Evolutionary conservation across 2,113 vertebrate genomes (phyloP).

Genomic region (Phalacrocorax carbo): DNA sequence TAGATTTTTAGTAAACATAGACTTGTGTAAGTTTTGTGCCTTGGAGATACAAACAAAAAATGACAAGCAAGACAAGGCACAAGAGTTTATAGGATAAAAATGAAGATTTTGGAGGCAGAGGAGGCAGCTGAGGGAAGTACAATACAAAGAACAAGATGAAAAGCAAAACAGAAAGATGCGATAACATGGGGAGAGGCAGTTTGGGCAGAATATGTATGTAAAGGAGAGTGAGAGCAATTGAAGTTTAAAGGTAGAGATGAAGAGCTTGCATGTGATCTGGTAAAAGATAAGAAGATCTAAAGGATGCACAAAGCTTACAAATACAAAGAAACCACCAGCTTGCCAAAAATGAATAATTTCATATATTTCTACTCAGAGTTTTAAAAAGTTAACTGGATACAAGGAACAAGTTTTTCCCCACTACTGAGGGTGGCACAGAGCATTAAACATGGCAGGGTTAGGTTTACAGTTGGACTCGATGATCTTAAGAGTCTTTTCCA

Average conservation of each 20-base stretch:
- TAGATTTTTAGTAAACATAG: not conserved
- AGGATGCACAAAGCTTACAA: not conserved
- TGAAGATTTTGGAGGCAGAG: not conserved
- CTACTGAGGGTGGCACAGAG: not conserved
- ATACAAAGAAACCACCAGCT: not conserved
- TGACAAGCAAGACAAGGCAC: not conserved
- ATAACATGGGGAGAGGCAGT: not conserved
- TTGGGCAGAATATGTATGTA: not conserved
- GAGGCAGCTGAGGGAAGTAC: not conserved
- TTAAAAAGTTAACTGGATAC: not conserved
- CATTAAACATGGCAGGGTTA: not conserved
- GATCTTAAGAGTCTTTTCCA: too few species aligned
- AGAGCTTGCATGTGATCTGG: not conserved
- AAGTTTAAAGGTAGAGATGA: not conserved
- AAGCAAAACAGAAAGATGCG: not conserved
- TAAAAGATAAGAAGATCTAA: not conserved
- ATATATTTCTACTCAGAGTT: not conserved
- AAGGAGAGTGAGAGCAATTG: not conserved
- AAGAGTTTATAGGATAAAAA: conserved; percentile 30
- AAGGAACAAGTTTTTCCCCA: not conserved
- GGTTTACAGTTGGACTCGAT: too few species aligned
- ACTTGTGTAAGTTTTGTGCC: not conserved
- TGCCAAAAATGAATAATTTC: not conserved
- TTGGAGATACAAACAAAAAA: conserved; percentile 23
- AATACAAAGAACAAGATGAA: not conserved